Percentiles rank a stretch among this genome's conserved stretches.
These are phyloP conservation scores for Oscheius sp. DNA, from an alignment of 1,140 invertebrate species.

Conservation along the genomic window DNA sequence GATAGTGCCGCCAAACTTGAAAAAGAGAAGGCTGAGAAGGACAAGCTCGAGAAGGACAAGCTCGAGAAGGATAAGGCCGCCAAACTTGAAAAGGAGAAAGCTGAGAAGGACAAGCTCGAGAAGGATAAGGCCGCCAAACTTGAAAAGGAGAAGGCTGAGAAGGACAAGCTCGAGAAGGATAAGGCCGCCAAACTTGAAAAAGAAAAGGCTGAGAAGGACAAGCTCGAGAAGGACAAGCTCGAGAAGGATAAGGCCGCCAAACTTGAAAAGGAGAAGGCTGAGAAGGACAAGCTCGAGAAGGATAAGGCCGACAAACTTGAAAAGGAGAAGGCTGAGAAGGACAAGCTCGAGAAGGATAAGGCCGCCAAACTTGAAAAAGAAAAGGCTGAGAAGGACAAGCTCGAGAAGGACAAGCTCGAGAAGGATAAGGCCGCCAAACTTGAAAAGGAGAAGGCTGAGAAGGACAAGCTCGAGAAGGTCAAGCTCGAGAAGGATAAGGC, in stretches of 20 bases:
- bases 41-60: neutral
- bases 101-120: neutral
- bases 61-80: constrained; percentile 10
- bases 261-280: constrained; percentile 5
- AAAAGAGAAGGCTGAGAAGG: neutral
- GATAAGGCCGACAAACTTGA: constrained; percentile 1
- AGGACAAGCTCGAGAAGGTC: constrained; percentile 4
- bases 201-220: constrained; percentile 10
- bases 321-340: neutral
- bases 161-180: constrained; percentile 5
- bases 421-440: too few species aligned
- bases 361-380: neutral
- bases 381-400: constrained; percentile 5
- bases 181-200: neutral
- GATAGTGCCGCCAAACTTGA: constrained; percentile 3
- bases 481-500: constrained; percentile 17
- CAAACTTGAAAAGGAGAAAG: neutral
- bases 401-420: constrained; percentile 10
- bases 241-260: constrained; percentile 19
- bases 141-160: constrained; percentile 11
- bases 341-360: too few species aligned
- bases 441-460: constrained; percentile 1
- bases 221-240: constrained; percentile 2
- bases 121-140: constrained; percentile 3
- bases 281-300: constrained; percentile 12